Conservation (phyloP, 2,797 vertebrate species). For the Coendou prehensilis region DNA sequence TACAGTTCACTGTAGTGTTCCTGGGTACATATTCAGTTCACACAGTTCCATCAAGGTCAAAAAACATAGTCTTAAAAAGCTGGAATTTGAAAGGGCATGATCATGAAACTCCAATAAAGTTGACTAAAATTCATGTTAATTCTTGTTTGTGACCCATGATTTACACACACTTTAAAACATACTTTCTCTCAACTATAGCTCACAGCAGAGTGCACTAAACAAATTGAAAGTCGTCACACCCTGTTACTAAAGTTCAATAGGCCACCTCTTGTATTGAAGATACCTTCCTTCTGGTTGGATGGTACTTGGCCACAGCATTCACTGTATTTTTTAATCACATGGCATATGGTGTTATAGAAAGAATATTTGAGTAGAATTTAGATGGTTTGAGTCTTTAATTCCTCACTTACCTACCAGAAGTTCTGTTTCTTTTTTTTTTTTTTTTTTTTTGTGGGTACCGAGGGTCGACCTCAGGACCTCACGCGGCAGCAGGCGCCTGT, state of each 20-base stretch:
- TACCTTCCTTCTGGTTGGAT: neutral
- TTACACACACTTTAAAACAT: neutral
- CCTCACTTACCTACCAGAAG: neutral
- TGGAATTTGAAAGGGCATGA: neutral
- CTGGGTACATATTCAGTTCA: neutral
- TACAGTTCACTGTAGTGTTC: neutral
- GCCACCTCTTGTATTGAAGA: neutral
- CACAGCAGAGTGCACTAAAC: neutral
- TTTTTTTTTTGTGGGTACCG: neutral
- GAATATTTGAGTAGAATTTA: constrained; percentile 5
- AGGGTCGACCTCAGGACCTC: too few species aligned
- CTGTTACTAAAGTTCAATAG: neutral
- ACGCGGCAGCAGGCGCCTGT: too few species aligned
- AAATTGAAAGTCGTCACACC: neutral
- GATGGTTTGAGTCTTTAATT: neutral
- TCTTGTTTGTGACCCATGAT: neutral
- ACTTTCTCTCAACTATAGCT: neutral
- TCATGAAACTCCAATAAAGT: neutral
- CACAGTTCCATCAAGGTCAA: neutral
- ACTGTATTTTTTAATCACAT: neutral
- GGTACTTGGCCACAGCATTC: neutral
- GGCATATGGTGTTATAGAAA: neutral
- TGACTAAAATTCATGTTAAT: neutral
- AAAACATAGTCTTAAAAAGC: neutral
- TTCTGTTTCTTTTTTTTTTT: constrained; percentile 42